Percentiles rank a stretch among this genome's conserved stretches.
These are phyloP conservation scores for Riparia riparia DNA, from an alignment of 2,113 vertebrate species.

Conservation along the genomic window DNA sequence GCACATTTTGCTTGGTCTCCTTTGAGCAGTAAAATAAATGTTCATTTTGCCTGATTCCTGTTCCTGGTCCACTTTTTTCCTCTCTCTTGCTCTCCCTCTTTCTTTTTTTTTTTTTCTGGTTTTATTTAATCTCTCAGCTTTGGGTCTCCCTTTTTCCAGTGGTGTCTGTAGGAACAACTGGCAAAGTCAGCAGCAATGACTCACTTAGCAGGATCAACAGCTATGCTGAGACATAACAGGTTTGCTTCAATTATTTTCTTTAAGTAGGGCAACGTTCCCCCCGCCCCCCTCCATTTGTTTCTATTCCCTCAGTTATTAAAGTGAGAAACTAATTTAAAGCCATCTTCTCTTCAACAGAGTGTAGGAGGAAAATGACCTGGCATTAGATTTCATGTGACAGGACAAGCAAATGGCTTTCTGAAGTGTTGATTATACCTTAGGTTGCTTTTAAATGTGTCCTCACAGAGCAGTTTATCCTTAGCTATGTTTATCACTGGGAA, in stretches of 20 bases:
- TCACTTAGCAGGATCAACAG: slow-evolving; percentile 52
- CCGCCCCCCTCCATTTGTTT: neutral
- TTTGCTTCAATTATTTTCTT: slow-evolving; percentile 51
- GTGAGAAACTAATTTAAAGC: slow-evolving; percentile 44
- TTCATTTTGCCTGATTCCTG: neutral
- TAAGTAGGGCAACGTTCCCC: slow-evolving; percentile 22
- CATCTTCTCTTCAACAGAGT: neutral
- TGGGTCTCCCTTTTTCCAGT: slow-evolving; percentile 5
- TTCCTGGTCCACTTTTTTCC: neutral
- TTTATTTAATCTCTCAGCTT: slow-evolving; percentile 16
- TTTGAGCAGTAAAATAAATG: neutral
- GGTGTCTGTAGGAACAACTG: slow-evolving; percentile 44
- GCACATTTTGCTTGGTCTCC: neutral
- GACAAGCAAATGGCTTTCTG: slow-evolving; percentile 10
- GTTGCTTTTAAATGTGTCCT: slow-evolving; percentile 10
- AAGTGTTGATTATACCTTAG: slow-evolving; percentile 19
- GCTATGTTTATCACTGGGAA: neutral
- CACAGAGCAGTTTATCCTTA: slow-evolving; percentile 28
- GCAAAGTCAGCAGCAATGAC: slow-evolving; percentile 51
- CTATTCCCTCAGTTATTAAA: slow-evolving; percentile 18
- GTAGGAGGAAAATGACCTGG: neutral
- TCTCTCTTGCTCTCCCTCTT: neutral
- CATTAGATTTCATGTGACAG: slow-evolving; percentile 17
- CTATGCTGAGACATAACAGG: slow-evolving; percentile 35
- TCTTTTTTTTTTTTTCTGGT: neutral